Conservation (phyloP, 2,888 invertebrate species). For the Noctua comes region DNA sequence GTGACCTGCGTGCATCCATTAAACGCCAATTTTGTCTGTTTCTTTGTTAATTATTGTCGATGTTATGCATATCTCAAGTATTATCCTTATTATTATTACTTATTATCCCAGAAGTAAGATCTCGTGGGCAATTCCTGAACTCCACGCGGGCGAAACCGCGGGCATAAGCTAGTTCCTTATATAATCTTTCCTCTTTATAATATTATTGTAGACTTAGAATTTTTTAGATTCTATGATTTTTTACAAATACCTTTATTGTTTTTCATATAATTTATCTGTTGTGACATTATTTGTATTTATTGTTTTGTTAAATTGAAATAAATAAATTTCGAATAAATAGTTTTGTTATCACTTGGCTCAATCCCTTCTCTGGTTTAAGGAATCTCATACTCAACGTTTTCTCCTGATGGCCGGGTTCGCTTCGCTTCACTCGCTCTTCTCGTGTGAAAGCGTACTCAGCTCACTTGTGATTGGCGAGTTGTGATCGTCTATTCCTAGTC, state of each 20-base stretch:
- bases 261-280: background rate
- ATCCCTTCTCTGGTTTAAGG: background rate
- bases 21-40: too few species aligned
- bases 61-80: too few species aligned
- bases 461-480: background rate
- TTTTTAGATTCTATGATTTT: background rate
- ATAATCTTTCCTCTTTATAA: too few species aligned
- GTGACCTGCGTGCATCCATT: too few species aligned
- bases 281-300: background rate
- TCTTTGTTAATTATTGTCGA: too few species aligned
- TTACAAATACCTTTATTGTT: background rate
- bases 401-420: background rate
- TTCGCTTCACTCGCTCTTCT: background rate
- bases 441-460: background rate
- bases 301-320: constrained; percentile 13
- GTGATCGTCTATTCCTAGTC: background rate
- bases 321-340: background rate
- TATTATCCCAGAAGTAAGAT: too few species aligned
- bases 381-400: background rate
- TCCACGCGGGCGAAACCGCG: too few species aligned
- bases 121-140: too few species aligned
- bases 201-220: too few species aligned
- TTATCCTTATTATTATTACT: too few species aligned
- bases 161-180: too few species aligned
- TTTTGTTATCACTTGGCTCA: background rate